Percentiles rank a stretch among this genome's conserved stretches.
phyloP scores from a whole-genome alignment of 2,888 invertebrate genomes.

The Brachyopa scutellaris region DNA sequence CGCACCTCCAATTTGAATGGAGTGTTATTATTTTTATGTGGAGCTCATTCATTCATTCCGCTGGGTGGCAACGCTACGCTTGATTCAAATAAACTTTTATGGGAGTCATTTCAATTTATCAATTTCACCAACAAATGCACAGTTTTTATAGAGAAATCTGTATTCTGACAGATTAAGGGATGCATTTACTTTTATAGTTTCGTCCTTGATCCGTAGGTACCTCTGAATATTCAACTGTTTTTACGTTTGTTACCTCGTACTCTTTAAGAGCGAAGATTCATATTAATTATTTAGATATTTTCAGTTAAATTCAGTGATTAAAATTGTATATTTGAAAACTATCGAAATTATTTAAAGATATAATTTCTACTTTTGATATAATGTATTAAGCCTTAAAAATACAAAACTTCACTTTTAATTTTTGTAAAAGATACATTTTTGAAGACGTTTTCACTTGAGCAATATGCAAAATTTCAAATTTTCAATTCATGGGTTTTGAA shows the following conservation, averaged over 20 bases:
- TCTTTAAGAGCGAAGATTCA: too few species aligned
- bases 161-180: not conserved
- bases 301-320: not conserved
- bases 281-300: too few species aligned
- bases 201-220: not conserved
- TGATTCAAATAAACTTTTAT: constrained; percentile 1
- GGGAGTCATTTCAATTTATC: constrained; percentile 9
- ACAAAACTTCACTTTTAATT: too few species aligned
- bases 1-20: constrained; percentile 18
- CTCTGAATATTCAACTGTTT: too few species aligned
- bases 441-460: too few species aligned
- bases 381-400: too few species aligned
- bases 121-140: not conserved
- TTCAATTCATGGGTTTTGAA: too few species aligned
- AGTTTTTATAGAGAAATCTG: not conserved
- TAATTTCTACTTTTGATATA: too few species aligned
- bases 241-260: too few species aligned
- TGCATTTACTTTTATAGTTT: not conserved
- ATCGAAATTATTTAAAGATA: too few species aligned
- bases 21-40: constrained; percentile 6
- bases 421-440: too few species aligned
- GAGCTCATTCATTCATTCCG: not conserved
- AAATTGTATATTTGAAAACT: not conserved
- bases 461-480: too few species aligned
- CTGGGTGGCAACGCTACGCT: not conserved